A percentile compares a stretch with the other conserved stretches of the same genome.
These are phyloP conservation scores for Temnopleurus reevesii DNA, from an alignment of 53 echinoderm and acorn worm species.

Conservation along the genomic window DNA sequence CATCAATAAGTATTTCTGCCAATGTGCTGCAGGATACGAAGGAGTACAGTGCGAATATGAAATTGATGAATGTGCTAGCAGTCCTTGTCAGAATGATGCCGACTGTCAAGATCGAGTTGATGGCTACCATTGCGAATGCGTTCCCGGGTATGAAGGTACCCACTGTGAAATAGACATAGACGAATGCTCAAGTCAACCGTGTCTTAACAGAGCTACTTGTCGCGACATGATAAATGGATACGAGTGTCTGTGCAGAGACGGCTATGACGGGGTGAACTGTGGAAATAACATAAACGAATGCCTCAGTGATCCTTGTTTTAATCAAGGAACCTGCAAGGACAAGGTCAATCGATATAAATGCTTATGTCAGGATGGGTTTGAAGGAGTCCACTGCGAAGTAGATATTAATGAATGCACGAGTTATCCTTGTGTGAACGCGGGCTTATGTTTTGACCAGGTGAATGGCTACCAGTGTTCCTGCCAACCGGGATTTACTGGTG, in stretches of 20 bases:
- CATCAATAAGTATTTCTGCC: slow-evolving; percentile 48
- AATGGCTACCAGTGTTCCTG: slow-evolving; percentile 72
- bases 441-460: slow-evolving; percentile 58
- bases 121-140: slow-evolving; percentile 36
- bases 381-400: slow-evolving; percentile 14
- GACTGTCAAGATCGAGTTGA: slow-evolving; percentile 43
- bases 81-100: slow-evolving; percentile 39
- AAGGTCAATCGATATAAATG: slow-evolving; percentile 42
- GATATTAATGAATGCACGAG: slow-evolving; percentile 62
- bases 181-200: slow-evolving; percentile 50
- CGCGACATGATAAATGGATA: slow-evolving; percentile 35
- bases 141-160: slow-evolving; percentile 12
- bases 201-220: slow-evolving; percentile 44
- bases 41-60: slow-evolving; percentile 58
- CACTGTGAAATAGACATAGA: slow-evolving; percentile 50
- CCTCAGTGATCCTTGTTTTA: slow-evolving; percentile 39
- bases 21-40: slow-evolving; percentile 35
- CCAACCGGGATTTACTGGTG: slow-evolving; percentile 73
- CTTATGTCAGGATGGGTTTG: slow-evolving; percentile 38
- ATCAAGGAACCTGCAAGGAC: slow-evolving; percentile 30
- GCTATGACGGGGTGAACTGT: slow-evolving; percentile 50
- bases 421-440: slow-evolving; percentile 62
- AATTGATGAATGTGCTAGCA: slow-evolving; percentile 58
- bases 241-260: slow-evolving; percentile 15
- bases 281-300: slow-evolving; percentile 56